Evolutionary conservation across 2,888 invertebrate species (phyloP).

Genomic region (Ganaspis brasiliensis): DNA sequence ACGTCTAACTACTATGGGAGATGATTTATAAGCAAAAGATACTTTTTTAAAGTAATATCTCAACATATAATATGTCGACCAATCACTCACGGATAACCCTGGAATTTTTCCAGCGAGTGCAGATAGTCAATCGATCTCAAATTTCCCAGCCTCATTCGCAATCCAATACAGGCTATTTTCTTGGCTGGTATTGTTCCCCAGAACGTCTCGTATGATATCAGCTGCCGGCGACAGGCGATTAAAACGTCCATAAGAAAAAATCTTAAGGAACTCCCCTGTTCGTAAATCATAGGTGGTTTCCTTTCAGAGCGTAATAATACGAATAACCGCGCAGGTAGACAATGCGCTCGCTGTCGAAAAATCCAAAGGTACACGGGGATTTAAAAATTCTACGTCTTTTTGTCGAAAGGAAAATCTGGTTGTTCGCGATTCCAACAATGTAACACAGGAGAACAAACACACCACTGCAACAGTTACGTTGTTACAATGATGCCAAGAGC

Average conservation of each 20-base stretch:
- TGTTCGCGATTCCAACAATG: conserved; percentile 48
- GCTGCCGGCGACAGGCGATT: conserved; percentile 42
- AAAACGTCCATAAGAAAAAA: conserved; percentile 24
- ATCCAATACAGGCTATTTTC: conserved; percentile 38
- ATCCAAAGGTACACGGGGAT: conserved; percentile 53
- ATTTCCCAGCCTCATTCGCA: conserved; percentile 13
- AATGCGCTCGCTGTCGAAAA: conserved; percentile 53
- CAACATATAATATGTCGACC: background rate
- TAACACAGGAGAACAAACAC: conserved; percentile 37
- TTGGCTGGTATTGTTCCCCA: conserved; percentile 16
- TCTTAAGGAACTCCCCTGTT: conserved; percentile 36
- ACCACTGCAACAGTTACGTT: conserved; percentile 20
- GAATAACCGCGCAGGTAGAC: conserved; percentile 41
- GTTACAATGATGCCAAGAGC: conserved; percentile 1
- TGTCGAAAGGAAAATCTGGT: conserved; percentile 56
- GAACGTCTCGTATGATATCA: conserved; percentile 40
- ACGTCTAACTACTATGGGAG: no score
- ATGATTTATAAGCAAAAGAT: no score
- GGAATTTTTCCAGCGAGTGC: conserved; percentile 13
- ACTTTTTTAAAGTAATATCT: no score
- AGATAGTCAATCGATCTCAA: conserved; percentile 34
- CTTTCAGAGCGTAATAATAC: conserved; percentile 42
- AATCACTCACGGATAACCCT: background rate
- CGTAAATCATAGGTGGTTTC: conserved; percentile 42
- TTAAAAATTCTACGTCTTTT: conserved; percentile 60